Percentiles rank a stretch among this genome's conserved stretches.
phyloP scores from a whole-genome alignment of 2,888 invertebrate species.

The Andrena minutula region DNA sequence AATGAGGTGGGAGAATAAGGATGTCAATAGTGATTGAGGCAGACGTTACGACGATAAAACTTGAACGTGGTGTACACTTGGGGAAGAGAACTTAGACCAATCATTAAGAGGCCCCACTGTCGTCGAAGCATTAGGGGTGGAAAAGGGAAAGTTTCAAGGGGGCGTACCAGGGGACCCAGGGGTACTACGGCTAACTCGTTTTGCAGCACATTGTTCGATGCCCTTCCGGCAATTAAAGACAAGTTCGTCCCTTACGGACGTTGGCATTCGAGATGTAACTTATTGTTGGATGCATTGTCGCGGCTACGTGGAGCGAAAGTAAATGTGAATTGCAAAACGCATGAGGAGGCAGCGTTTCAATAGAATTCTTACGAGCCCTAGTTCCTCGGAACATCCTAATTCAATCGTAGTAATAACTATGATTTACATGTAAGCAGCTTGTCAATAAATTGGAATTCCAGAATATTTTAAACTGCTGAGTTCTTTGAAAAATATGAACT shows the following conservation, averaged over 20 bases:
- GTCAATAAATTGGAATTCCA: neutral
- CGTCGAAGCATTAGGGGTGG: constrained; percentile 23
- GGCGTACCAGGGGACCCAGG: constrained; percentile 29
- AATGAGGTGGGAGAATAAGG: neutral
- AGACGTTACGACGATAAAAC: neutral
- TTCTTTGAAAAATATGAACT: neutral
- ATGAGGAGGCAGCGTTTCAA: constrained; percentile 2
- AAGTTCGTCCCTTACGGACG: constrained; percentile 43
- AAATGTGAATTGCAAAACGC: constrained; percentile 8
- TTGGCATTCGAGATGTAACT: constrained; percentile 8
- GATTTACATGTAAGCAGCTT: neutral
- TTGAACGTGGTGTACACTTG: neutral
- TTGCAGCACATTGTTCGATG: constrained; percentile 61
- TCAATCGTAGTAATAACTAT: neutral
- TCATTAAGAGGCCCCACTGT: constrained; percentile 5
- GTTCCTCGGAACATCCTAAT: neutral
- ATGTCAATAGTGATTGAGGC: neutral
- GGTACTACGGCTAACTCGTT: constrained; percentile 47
- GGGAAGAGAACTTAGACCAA: neutral
- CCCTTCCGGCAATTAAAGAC: constrained; percentile 65
- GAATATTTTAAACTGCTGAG: neutral
- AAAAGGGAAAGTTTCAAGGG: constrained; percentile 42
- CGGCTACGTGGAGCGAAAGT: neutral
- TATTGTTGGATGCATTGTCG: neutral
- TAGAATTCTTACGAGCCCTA: neutral